phyloP scores from a whole-genome alignment of 1,140 invertebrate genomes.

The Drosophila tani region DNA sequence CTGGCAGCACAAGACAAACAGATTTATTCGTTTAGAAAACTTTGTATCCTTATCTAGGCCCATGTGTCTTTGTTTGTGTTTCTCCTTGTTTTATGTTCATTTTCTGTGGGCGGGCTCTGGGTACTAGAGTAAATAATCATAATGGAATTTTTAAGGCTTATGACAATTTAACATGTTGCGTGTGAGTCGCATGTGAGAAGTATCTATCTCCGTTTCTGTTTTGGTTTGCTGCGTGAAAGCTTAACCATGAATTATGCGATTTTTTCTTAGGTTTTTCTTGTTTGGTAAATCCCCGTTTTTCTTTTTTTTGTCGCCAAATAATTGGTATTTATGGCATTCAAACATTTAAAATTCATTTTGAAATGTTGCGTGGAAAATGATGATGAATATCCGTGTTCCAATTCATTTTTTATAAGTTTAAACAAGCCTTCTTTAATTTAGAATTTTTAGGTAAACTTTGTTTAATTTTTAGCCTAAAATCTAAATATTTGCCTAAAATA shows the following conservation, averaged over 20 bases:
- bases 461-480: too few species aligned
- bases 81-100: slow-evolving; percentile 58
- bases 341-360: slow-evolving; percentile 25
- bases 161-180: slow-evolving; percentile 71
- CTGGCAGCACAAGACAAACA: slow-evolving; percentile 76
- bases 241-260: slow-evolving; percentile 59
- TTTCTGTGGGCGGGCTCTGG: slow-evolving; percentile 3
- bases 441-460: background rate
- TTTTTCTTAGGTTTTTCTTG: slow-evolving; percentile 25
- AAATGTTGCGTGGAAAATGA: slow-evolving; percentile 7
- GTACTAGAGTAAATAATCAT: slow-evolving; percentile 79
- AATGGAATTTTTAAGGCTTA: slow-evolving; percentile 83
- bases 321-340: slow-evolving; percentile 66
- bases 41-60: slow-evolving; percentile 72
- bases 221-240: slow-evolving; percentile 31
- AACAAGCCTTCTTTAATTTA: background rate
- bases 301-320: slow-evolving; percentile 34
- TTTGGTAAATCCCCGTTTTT: slow-evolving; percentile 4
- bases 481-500: background rate
- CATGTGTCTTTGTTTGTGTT: slow-evolving; percentile 63
- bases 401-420: background rate
- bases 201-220: slow-evolving; percentile 11
- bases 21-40: slow-evolving; percentile 81
- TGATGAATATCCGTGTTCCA: background rate
- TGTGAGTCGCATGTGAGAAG: background rate